Evolutionary conservation across 2,888 invertebrate species (phyloP), one percentile per base, ranked within the genome.

Genomic region (Hesperia comma): DNA sequence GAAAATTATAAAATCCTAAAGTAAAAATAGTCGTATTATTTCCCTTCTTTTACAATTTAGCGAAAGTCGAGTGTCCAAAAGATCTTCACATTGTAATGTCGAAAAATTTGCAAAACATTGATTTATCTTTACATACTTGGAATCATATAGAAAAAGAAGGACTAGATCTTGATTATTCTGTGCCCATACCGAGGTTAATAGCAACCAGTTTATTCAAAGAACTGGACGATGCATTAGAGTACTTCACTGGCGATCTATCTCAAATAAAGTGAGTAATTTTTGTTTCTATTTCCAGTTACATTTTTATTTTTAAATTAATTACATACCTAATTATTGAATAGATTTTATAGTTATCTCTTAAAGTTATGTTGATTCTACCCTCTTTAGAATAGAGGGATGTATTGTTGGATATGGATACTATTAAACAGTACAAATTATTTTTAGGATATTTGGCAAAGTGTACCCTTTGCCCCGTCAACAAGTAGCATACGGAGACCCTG

Each of bases 381-480:
- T 21, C 19, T 67, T 32, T 46, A 12, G 12, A 37, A 37, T 8
- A 2, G 12, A 37, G 12, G 0, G 2, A 3, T 8, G 12, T 10
- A 12, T 12, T 10, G 37, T 37, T 37, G 1, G 12, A 10, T 8
- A 10, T 37, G 37, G 6, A 8, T 0, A 10, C 6, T 37, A 7
- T 37, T 37, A 37, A 10, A 46, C 56, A 43, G 74, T 81, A 43
- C n/a, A 21, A 3, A 26, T n/a, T 46, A 46, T 46, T 15, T 61
- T 84, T 70, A 94, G 94, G 75, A 93, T 96, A 1, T 95, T 94
- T 79, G 95, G 95, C 12, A 95, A 95, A 85, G 93, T 94, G 84
- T 93, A 95, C 74, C 87, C 94, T 51, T 93, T 96, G 71, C 95
- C 95, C 8, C 89, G 96, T 40, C 94, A 95, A 79, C 95, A 95